Conservation (phyloP, 2,797 vertebrate genomes). For the Rhabdomys pumilio region DNA sequence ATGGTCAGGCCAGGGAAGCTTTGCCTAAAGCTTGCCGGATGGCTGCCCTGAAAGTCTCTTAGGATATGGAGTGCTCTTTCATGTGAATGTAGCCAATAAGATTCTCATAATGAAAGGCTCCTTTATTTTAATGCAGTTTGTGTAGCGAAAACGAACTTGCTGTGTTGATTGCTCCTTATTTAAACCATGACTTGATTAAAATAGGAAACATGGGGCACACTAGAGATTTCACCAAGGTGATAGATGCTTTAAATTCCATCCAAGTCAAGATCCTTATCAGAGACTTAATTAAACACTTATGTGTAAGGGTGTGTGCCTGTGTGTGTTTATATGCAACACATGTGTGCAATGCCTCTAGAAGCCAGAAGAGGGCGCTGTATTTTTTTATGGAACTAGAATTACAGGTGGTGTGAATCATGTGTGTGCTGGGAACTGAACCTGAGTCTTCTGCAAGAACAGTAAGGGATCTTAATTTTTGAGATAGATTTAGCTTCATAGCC, state of each 20-base stretch:
- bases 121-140: conserved; percentile 36
- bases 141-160: conserved; percentile 7
- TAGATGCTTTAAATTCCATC: conserved; percentile 30
- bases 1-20: not conserved
- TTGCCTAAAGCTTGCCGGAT: not conserved
- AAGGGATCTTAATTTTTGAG: not conserved
- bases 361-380: not conserved
- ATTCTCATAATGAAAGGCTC: not conserved
- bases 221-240: conserved; percentile 14
- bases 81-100: not conserved
- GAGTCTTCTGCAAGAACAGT: not conserved
- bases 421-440: not conserved
- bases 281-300: not conserved
- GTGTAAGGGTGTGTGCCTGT: not conserved
- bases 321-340: not conserved
- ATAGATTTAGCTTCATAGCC: not conserved
- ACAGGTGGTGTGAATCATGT: not conserved
- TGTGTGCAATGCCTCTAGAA: not conserved
- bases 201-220: not conserved
- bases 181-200: conserved; percentile 69
- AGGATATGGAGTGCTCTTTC: not conserved
- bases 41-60: not conserved
- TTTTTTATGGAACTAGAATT: not conserved
- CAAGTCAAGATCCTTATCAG: conserved; percentile 51
- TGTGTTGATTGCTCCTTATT: conserved; percentile 34